Evolutionary conservation across 2,113 vertebrate genomes (phyloP).

Genomic region (Brienomyrus brachyistius): DNA sequence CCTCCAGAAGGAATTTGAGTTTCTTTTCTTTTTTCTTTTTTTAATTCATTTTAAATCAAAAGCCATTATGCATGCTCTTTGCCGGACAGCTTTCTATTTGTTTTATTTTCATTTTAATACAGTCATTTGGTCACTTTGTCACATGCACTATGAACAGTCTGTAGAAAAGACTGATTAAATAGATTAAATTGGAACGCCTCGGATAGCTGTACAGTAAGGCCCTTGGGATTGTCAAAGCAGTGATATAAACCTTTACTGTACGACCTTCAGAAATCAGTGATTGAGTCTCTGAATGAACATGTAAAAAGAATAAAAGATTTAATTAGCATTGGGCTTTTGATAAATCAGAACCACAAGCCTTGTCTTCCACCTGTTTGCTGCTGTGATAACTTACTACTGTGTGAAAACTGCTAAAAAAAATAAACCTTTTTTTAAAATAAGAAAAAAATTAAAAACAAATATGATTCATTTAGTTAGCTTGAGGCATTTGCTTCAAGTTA

Average conservation of each 20-base stretch:
- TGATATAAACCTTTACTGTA: not conserved
- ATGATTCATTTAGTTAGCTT: conserved; percentile 9
- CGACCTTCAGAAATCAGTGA: not conserved
- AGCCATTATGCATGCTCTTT: conserved; percentile 44
- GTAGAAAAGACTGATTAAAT: not conserved
- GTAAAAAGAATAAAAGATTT: conserved; percentile 26
- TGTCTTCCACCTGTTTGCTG: conserved; percentile 43
- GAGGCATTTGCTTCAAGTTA: not conserved
- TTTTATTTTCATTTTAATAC: conserved; percentile 29
- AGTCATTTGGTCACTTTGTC: conserved; percentile 32
- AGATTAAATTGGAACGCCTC: not conserved
- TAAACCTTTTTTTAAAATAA: conserved; percentile 29
- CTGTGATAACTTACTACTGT: conserved; percentile 37
- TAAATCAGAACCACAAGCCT: conserved; percentile 33
- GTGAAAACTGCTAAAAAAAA: conserved; percentile 43
- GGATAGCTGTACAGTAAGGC: not conserved
- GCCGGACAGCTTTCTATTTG: conserved; percentile 33
- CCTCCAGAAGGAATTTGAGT: conserved; percentile 38
- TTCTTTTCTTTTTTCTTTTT: conserved; percentile 41
- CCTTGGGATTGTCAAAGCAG: conserved; percentile 2
- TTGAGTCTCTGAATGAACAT: conserved; percentile 5
- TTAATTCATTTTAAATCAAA: conserved; percentile 45
- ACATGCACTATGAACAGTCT: conserved; percentile 38
- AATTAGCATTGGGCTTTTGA: conserved; percentile 34
- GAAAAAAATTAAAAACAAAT: not conserved